Conservation (phyloP, 2,888 invertebrate species). For the Myathropa florea region DNA sequence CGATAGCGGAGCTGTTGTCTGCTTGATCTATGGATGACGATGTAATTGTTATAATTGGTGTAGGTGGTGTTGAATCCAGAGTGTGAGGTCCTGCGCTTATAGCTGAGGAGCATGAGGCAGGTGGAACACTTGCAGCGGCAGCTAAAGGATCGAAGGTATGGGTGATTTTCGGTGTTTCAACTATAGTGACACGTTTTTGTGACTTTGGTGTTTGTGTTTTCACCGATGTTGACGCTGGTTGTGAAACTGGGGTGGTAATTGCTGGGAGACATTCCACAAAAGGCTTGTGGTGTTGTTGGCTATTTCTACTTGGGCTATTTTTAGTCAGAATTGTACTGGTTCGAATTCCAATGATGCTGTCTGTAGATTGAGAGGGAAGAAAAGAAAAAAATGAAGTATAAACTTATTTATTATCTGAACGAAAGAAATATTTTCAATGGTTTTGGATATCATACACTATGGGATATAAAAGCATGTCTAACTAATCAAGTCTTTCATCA, state of each 20-base stretch:
- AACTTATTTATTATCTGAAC: background rate
- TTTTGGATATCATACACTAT: no score
- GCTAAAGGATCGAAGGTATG: constrained; percentile 78
- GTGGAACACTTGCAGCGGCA: constrained; percentile 71
- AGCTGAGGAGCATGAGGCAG: constrained; percentile 27
- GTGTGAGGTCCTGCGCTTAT: constrained; percentile 7
- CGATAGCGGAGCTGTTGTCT: constrained; percentile 9
- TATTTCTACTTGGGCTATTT: constrained; percentile 29
- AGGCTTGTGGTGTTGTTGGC: constrained; percentile 75
- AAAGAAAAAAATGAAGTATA: background rate
- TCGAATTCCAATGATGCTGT: constrained; percentile 80
- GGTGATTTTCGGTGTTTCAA: constrained; percentile 78
- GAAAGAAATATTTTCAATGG: no score
- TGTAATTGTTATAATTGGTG: constrained; percentile 74
- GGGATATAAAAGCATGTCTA: no score
- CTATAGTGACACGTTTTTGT: constrained; percentile 79
- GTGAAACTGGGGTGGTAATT: constrained; percentile 45
- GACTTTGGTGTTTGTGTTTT: constrained; percentile 78
- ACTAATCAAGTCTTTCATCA: no score
- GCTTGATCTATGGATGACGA: constrained; percentile 61
- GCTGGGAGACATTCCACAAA: constrained; percentile 73
- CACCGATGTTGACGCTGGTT: constrained; percentile 73
- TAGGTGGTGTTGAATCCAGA: constrained; percentile 53
- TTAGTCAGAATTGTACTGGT: constrained; percentile 74
- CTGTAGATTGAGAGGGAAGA: constrained; percentile 72